These are phyloP conservation scores for Nyleta sp. DNA, from an alignment of 2,888 invertebrate species.

Conservation along the genomic window DNA sequence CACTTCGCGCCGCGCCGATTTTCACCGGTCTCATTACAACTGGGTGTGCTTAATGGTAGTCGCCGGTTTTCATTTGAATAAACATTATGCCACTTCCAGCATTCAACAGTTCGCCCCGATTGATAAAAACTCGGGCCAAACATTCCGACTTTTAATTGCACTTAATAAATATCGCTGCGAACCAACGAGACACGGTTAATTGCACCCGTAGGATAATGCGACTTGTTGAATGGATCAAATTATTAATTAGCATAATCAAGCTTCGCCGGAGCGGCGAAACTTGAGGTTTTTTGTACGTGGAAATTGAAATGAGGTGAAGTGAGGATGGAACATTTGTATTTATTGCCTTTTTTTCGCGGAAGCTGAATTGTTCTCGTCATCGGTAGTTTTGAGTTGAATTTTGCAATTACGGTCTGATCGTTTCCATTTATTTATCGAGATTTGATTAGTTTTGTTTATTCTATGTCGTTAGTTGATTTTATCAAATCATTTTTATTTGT, in stretches of 20 bases:
- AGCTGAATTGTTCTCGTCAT: too few relatives aligned
- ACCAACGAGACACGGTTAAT: conserved; percentile 17
- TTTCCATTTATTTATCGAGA: too few relatives aligned
- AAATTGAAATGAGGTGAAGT: background rate
- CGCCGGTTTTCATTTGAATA: conserved; percentile 30
- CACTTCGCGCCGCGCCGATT: too few relatives aligned
- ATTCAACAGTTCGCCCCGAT: conserved; percentile 4
- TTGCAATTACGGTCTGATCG: too few relatives aligned
- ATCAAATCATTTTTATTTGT: too few relatives aligned
- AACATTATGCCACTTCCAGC: conserved; percentile 29
- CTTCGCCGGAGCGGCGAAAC: background rate
- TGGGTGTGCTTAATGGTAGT: conserved; percentile 19
- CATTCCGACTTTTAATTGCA: conserved; percentile 34
- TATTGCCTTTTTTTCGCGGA: too few relatives aligned
- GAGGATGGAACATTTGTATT: too few relatives aligned
- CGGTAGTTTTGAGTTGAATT: too few relatives aligned
- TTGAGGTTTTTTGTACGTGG: background rate
- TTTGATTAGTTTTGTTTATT: too few relatives aligned
- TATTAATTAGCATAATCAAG: conserved; percentile 31
- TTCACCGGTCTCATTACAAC: conserved; percentile 2
- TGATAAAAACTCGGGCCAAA: conserved; percentile 14
- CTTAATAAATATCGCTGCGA: conserved; percentile 26
- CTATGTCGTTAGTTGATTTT: too few relatives aligned
- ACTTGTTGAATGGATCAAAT: conserved; percentile 15
- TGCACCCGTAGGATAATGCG: conserved; percentile 24